These are phyloP conservation scores for Pentamera pediparva DNA, from an alignment of 53 echinoderm and acorn worm species.

Conservation along the genomic window DNA sequence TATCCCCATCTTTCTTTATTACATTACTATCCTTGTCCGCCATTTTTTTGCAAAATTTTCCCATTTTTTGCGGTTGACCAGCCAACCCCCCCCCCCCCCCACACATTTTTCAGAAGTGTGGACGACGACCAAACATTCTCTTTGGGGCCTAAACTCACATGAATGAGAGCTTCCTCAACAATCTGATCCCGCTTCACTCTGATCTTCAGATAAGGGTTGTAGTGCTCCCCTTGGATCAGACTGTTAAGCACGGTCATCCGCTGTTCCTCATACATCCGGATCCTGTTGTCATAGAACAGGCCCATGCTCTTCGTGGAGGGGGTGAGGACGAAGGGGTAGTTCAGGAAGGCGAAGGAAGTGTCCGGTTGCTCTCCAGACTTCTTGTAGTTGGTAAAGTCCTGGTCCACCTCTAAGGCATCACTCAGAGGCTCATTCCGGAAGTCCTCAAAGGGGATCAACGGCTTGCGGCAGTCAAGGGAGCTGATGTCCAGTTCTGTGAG, in stretches of 20 bases:
- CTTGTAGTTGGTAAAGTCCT: conserved; percentile 89
- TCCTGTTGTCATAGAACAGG: conserved; percentile 89
- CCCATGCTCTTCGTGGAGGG: conserved; percentile 89
- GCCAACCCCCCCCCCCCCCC: no score
- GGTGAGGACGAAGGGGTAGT: conserved; percentile 82
- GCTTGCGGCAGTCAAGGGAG: conserved; percentile 60
- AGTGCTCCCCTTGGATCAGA: conserved; percentile 87
- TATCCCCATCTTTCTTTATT: no score
- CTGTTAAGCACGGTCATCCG: conserved; percentile 81
- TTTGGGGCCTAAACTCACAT: conserved; percentile 50
- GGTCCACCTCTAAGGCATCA: conserved; percentile 78
- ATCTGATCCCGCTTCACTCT: conserved; percentile 83
- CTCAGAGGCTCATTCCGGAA: conserved; percentile 97
- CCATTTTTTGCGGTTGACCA: no score
- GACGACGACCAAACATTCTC: no score
- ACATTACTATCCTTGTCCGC: no score
- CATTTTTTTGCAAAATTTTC: no score
- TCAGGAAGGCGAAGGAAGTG: conserved; percentile 78
- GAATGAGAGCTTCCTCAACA: conserved; percentile 84
- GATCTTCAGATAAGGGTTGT: conserved; percentile 86
- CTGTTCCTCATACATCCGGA: conserved; percentile 88
- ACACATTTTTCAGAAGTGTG: no score
- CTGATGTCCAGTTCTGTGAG: conserved; percentile 61
- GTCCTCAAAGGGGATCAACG: conserved; percentile 78
- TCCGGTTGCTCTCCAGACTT: conserved; percentile 58